Percentiles rank a stretch among this genome's conserved stretches.
These are phyloP conservation scores for Pitta sordida DNA, from an alignment of 2,113 vertebrate species.

Conservation along the genomic window DNA sequence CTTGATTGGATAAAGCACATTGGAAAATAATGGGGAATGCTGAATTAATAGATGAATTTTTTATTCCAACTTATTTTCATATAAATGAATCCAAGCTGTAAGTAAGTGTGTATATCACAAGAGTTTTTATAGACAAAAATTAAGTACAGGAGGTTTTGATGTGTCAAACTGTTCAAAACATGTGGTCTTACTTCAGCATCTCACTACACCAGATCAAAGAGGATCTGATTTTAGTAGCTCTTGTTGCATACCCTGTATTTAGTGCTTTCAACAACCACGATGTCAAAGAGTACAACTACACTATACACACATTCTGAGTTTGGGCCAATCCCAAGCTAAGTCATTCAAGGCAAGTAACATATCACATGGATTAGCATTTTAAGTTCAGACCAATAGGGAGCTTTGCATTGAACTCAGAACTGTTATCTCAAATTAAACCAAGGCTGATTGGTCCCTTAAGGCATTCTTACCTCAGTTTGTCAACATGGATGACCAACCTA, in stretches of 20 bases:
- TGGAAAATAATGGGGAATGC: not conserved
- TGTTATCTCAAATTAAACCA: not conserved
- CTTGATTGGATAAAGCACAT: not conserved
- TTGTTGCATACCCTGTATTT: not conserved
- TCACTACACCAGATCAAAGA: not conserved
- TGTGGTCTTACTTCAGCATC: not conserved
- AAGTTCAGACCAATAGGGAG: not conserved
- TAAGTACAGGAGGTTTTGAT: not conserved
- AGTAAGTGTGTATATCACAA: not conserved
- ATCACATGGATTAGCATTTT: not conserved
- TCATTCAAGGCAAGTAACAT: not conserved
- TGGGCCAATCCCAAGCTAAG: not conserved
- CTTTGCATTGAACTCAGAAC: not conserved
- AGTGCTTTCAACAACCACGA: not conserved
- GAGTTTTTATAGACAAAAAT: not conserved
- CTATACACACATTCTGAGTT: not conserved
- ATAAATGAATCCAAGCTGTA: not conserved
- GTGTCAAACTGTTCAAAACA: not conserved
- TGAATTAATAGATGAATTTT: not conserved
- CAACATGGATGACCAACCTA: not conserved
- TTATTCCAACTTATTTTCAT: not conserved
- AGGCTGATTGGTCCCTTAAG: not conserved
- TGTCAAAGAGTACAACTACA: not conserved
- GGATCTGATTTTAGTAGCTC: not conserved
- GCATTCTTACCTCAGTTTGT: not conserved